phyloP scores from a whole-genome alignment of 1,140 invertebrate species.

The Drosophila ohnishii region DNA sequence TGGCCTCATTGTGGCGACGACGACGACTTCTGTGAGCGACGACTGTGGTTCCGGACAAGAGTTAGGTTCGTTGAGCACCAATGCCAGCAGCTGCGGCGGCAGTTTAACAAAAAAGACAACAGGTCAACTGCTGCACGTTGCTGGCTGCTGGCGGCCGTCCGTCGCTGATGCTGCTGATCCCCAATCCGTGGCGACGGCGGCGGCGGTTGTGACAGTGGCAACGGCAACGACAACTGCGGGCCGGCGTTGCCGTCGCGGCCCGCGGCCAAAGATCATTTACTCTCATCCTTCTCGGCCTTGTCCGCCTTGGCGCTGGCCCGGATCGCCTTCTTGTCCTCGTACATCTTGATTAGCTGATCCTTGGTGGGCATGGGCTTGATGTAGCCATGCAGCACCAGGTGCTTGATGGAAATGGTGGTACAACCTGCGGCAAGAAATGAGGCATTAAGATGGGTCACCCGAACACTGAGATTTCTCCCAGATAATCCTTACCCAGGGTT shows the following conservation, averaged over 20 bases:
- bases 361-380: constrained; percentile 86
- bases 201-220: constrained; percentile 18
- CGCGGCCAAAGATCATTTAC: constrained; percentile 55
- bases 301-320: constrained; percentile 62
- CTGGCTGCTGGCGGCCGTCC: constrained; percentile 26
- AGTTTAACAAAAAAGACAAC: constrained; percentile 67
- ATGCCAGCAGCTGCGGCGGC: constrained; percentile 26
- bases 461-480: background rate
- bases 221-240: constrained; percentile 22
- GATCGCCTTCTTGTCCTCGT: constrained; percentile 84
- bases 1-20: constrained; percentile 12
- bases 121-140: constrained; percentile 52
- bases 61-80: constrained; percentile 46
- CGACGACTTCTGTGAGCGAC: constrained; percentile 21
- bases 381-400: constrained; percentile 86
- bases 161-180: constrained; percentile 21
- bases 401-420: constrained; percentile 88
- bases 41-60: constrained; percentile 35
- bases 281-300: constrained; percentile 58
- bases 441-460: background rate
- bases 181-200: constrained; percentile 4
- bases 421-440: constrained; percentile 83
- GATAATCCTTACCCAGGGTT: constrained; percentile 88
- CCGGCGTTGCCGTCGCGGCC: constrained; percentile 5
- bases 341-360: constrained; percentile 85